phyloP scores from a whole-genome alignment of 2,888 invertebrate genomes.

The Drosophila peninsularis region DNA sequence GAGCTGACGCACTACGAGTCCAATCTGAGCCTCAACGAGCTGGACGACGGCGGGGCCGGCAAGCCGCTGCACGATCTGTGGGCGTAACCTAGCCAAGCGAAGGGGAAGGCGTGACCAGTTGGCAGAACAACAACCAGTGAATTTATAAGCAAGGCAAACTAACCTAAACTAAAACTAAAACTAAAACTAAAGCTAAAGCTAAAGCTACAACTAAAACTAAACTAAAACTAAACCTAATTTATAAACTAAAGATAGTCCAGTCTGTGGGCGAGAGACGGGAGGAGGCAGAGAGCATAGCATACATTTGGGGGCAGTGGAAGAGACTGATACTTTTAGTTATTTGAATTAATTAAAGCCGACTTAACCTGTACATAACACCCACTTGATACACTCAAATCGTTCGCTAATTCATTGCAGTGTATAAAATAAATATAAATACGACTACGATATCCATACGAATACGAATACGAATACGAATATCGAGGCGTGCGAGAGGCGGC shows the following conservation, averaged over 20 bases:
- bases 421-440: constrained; percentile 37
- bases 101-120: constrained; percentile 21
- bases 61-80: constrained; percentile 75
- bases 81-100: constrained; percentile 76
- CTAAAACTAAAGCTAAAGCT: constrained; percentile 12
- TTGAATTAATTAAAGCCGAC: constrained; percentile 23
- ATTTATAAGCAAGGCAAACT: constrained; percentile 64
- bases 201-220: constrained; percentile 23
- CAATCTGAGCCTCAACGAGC: constrained; percentile 80
- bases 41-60: constrained; percentile 65
- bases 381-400: constrained; percentile 31
- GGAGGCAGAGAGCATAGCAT: constrained; percentile 47
- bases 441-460: constrained; percentile 34
- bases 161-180: constrained; percentile 29
- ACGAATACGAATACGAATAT: constrained; percentile 38
- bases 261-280: not conserved
- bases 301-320: constrained; percentile 68
- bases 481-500: not conserved
- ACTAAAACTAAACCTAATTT: constrained; percentile 9
- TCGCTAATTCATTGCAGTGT: constrained; percentile 50
- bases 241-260: constrained; percentile 4
- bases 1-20: constrained; percentile 82
- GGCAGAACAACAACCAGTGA: constrained; percentile 74
- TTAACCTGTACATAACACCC: constrained; percentile 48
- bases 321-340: constrained; percentile 83